Evolutionary conservation across 2,888 invertebrate species (phyloP).

Genomic region (Hipparchia semele): DNA sequence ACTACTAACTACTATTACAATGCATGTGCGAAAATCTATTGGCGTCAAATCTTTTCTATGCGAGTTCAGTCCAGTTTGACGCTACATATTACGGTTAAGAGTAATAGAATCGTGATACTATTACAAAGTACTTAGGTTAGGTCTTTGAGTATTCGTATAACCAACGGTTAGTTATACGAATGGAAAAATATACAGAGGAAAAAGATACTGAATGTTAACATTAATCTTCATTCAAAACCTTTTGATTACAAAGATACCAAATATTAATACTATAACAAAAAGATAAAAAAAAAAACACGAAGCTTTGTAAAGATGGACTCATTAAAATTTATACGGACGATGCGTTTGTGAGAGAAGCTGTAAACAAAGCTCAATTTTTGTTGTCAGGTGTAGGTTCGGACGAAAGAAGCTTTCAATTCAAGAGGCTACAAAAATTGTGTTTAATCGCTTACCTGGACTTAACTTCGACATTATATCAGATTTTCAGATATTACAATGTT

Average conservation of each 20-base stretch:
- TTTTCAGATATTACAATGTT: not conserved
- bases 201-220: not conserved
- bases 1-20: too few relatives aligned
- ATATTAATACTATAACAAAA: not conserved
- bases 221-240: not conserved
- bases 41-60: too few relatives aligned
- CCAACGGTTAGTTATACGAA: too few relatives aligned
- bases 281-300: conserved; percentile 41
- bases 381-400: conserved; percentile 21
- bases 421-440: conserved; percentile 31
- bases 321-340: conserved; percentile 71
- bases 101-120: too few relatives aligned
- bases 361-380: conserved; percentile 49
- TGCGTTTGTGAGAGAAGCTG: conserved; percentile 58
- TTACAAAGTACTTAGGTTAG: too few relatives aligned
- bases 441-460: conserved; percentile 6
- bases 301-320: conserved; percentile 56
- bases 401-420: conserved; percentile 35
- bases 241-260: conserved; percentile 30
- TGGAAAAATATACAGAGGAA: not conserved
- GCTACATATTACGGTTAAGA: too few relatives aligned
- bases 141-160: too few relatives aligned
- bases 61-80: too few relatives aligned
- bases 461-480: not conserved
- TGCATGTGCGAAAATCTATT: too few relatives aligned